Base-by-base conservation (phyloP, 2,113 vertebrate genomes). In the Halichoeres trimaculatus region DNA sequence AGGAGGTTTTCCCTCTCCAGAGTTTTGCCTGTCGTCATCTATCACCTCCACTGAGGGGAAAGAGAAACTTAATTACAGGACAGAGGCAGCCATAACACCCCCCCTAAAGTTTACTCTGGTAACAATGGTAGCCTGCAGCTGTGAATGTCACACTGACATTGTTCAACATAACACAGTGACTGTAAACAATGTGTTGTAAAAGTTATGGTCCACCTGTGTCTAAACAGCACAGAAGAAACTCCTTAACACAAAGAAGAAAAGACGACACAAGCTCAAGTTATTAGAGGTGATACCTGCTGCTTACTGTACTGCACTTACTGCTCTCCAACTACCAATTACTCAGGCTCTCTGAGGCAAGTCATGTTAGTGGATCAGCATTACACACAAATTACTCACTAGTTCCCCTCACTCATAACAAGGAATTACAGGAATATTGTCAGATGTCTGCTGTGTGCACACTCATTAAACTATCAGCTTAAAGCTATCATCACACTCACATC, bases 51-150 rank as follows among this genome's bases (percentile, higher is more conserved):
- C 65, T 51, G 69, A 73, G 56, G 61, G 71, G 74, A 85, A 74
- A 57, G 47, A 83, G 45, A 45, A 70, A 51, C 23, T 61, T 88
- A 87, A 93, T 92, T 90, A 89, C 66, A 90, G 86, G 87, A 85
- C 73, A 61, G 35, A 40, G 51, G 47, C 45, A 74, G 55, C 63
- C 51, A 45, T 70, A 78, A 80, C 58, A 83, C 76, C 53, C 22
- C 61, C 54, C 63, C 47, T 17, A 17, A 69, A 60, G 71, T 83
- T 75, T 73, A 55, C 20, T 17, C 53, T 60, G 74, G 65, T 77
- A 80, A 72, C 76, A 61, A 66, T 67, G 41, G 50, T 52, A 26
- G 56, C 48, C 68, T 61, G 66, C 47, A 52, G 70, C 67, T 20
- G 26, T 43, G 64, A 66, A 73, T 66, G 77, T 78, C 71, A 51